These are phyloP conservation scores for Cantharis lateralis DNA, from an alignment of 2,888 invertebrate species.

Conservation along the genomic window DNA sequence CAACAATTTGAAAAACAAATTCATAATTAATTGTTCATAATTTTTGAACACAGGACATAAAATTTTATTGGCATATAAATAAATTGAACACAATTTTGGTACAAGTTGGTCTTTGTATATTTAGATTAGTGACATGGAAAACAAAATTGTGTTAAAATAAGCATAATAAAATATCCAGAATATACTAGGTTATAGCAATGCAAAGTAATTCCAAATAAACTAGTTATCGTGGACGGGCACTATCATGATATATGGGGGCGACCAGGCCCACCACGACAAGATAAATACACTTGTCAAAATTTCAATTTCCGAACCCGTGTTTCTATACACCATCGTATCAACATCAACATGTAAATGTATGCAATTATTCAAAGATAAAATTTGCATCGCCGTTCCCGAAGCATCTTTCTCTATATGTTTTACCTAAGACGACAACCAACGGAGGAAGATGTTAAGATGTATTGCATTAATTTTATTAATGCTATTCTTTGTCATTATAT, in stretches of 20 bases:
- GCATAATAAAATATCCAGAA: not conserved
- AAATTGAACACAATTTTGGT: not conserved
- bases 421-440: conserved; percentile 15
- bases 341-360: conserved; percentile 48
- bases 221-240: conserved; percentile 28
- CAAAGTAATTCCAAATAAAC: conserved; percentile 19
- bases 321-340: conserved; percentile 43
- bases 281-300: conserved; percentile 56
- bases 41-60: not conserved
- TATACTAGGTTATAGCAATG: not conserved
- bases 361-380: conserved; percentile 38
- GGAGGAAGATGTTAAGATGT: conserved; percentile 6
- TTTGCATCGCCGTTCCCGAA: conserved; percentile 18
- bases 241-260: conserved; percentile 47
- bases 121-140: not conserved
- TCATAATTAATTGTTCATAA: not conserved
- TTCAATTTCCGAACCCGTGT: conserved; percentile 54
- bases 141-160: not conserved
- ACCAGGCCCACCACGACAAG: conserved; percentile 47
- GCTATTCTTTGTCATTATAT: conserved; percentile 10
- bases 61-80: not conserved
- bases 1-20: not conserved
- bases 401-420: conserved; percentile 19
- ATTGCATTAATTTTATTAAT: conserved; percentile 6
- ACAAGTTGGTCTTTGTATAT: not conserved